These are phyloP conservation scores for Crocallis elinguaria DNA, from an alignment of 2,888 invertebrate species.

Conservation along the genomic window DNA sequence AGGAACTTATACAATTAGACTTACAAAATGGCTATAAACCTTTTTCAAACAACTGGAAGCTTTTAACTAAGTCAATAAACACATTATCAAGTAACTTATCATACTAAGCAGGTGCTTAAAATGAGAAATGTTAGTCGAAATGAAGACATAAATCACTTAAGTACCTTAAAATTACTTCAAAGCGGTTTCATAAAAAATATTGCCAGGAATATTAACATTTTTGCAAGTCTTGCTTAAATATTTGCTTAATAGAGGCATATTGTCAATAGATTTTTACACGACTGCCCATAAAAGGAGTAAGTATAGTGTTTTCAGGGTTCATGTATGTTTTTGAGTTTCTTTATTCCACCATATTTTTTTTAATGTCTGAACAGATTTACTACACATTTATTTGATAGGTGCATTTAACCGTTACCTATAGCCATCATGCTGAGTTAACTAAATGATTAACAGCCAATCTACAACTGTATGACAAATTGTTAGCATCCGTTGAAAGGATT, in stretches of 20 bases:
- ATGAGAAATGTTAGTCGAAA: conserved; percentile 33
- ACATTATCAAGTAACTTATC: conserved; percentile 34
- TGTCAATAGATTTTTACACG: too few relatives aligned
- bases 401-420: too few relatives aligned
- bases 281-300: too few relatives aligned
- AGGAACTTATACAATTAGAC: not conserved
- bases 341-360: too few relatives aligned
- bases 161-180: conserved; percentile 27
- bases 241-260: not conserved
- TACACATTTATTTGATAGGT: too few relatives aligned
- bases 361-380: too few relatives aligned
- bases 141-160: conserved; percentile 31
- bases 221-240: not conserved
- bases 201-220: not conserved
- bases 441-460: not conserved
- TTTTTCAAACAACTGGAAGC: not conserved
- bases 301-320: too few relatives aligned
- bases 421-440: not conserved
- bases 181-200: conserved; percentile 25
- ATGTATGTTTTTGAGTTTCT: too few relatives aligned
- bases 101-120: conserved; percentile 34
- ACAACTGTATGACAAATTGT: conserved; percentile 64
- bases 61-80: conserved; percentile 30
- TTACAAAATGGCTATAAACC: not conserved
- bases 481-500: conserved; percentile 27